Conservation (phyloP, 2,797 vertebrate genomes). For the Garrulus glandarius region DNA sequence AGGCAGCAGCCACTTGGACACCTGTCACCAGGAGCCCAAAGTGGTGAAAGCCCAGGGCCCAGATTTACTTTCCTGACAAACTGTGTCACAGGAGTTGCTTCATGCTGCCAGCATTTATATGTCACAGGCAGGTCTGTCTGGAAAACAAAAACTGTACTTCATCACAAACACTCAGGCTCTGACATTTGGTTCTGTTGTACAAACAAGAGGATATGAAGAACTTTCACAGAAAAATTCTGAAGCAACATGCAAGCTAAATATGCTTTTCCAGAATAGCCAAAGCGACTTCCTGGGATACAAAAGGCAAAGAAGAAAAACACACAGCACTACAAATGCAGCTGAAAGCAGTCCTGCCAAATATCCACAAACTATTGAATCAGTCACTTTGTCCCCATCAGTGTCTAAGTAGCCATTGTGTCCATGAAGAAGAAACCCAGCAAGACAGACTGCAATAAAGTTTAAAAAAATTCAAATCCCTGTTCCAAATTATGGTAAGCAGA, state of each 20-base stretch:
- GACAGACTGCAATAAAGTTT: not conserved
- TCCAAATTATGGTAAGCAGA: not conserved
- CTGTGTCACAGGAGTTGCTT: not conserved
- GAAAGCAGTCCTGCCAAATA: not conserved
- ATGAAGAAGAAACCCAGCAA: not conserved
- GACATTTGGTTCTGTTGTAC: not conserved
- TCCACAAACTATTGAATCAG: not conserved
- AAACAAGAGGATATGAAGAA: not conserved
- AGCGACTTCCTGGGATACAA: not conserved
- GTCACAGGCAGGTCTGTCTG: not conserved
- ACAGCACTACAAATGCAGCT: not conserved
- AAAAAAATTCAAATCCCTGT: not conserved
- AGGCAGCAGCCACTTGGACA: not conserved
- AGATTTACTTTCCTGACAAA: not conserved
- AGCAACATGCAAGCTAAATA: not conserved
- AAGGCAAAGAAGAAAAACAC: not conserved
- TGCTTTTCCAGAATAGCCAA: not conserved
- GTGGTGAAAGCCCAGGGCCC: not conserved
- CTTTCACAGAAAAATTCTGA: not conserved
- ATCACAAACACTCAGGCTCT: not conserved
- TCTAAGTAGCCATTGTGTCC: not conserved
- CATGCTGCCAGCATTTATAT: not conserved
- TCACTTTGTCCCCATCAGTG: not conserved
- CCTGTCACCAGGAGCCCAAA: not conserved
- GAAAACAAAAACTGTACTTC: not conserved